These are phyloP conservation scores for Craniophora ligustri DNA, from an alignment of 2,888 invertebrate species.

Conservation along the genomic window DNA sequence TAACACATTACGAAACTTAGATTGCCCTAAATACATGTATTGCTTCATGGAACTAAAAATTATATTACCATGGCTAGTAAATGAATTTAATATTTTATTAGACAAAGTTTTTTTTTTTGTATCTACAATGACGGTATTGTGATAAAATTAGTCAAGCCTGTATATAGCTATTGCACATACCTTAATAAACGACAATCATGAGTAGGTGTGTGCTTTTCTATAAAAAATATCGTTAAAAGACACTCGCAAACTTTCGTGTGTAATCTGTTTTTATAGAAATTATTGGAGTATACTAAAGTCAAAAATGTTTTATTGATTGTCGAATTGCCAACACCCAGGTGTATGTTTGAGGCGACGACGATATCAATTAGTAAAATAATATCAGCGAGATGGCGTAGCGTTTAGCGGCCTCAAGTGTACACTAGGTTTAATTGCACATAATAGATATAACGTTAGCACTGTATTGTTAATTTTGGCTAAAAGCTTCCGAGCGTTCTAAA, in stretches of 20 bases:
- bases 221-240: conserved; percentile 50
- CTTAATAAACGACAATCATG: conserved; percentile 58
- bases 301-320: conserved; percentile 73
- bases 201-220: conserved; percentile 65
- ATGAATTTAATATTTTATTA: conserved; percentile 35
- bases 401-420: conserved; percentile 59
- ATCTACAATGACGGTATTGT: conserved; percentile 64
- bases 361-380: conserved; percentile 45
- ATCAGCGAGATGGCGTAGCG: conserved; percentile 35
- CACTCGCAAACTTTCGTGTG: conserved; percentile 53
- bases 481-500: conserved; percentile 58
- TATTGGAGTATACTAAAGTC: conserved; percentile 58
- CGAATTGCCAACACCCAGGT: conserved; percentile 79
- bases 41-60: conserved; percentile 24
- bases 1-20: conserved; percentile 5
- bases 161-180: conserved; percentile 70
- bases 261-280: conserved; percentile 62
- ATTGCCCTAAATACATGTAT: conserved; percentile 28
- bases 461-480: conserved; percentile 73
- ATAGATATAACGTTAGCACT: conserved; percentile 67
- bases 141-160: conserved; percentile 71
- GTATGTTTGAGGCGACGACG: conserved; percentile 60
- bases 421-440: conserved; percentile 66
- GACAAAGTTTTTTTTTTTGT: conserved; percentile 30
- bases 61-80: conserved; percentile 23